Base-by-base conservation (phyloP, 1,140 invertebrate genomes). In the Drosophila subobscura region DNA sequence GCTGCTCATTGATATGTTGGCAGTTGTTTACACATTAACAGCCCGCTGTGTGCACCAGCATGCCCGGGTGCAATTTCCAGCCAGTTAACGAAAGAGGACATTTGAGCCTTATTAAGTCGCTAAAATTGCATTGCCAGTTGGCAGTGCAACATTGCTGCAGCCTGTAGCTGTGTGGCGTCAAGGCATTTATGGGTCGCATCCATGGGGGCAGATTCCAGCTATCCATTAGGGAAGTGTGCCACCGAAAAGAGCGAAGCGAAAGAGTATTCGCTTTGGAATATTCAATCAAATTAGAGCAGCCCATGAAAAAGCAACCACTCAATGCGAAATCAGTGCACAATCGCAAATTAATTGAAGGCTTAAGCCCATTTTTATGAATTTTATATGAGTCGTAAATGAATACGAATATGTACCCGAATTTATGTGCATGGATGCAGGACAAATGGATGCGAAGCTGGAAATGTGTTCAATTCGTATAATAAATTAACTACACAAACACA, bases 61-160 rank as follows among this genome's bases (percentile, higher is more conserved):
- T 33, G 33, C 16, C 65, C 61, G 54, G 7, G 44, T 40, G 70
- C 41, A 73, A 4, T 73, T 73, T 73, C 41, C 72, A 52, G 20
- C 57, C 78, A 81, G 79, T 80, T 81, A 80, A 80, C 70, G 61
- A 75, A 80, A 80, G 70, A 58, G 78, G 68, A 66, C 78, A 77
- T 83, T 73, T 66, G 78, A 60, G 78, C 63, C 78, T 81, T 83
- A 81, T 81, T 81, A 81, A 63, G 55, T 59, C 63, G 54, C 63
- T 73, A 53, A 75, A 77, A 57, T 51, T 71, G 65, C 44, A 72
- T 61, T 40, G 27, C 27, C 44, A 49, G 8, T 61, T 29, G 27
- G 33, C 44, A 49, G 8, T 29, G 47, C 51, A 44, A 47, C 46
- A 47, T 27, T 29, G 33, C 8, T 8, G 41, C 16, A 27, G 53